Conservation (phyloP, 2,888 invertebrate species). For the Heliconius ismenius region DNA sequence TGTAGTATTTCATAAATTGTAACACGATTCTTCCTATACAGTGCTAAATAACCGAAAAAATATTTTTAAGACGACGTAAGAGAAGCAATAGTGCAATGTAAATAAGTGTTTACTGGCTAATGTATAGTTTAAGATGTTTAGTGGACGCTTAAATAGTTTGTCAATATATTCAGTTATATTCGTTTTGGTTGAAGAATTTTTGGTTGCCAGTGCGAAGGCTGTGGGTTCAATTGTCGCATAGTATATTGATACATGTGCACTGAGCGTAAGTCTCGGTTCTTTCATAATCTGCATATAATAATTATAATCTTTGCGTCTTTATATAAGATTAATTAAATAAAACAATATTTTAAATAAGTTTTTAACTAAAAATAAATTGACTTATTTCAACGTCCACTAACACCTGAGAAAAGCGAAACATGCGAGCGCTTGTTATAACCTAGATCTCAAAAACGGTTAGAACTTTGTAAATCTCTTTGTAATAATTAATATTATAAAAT, state of each 20-base stretch:
- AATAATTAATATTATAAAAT: slow-evolving; percentile 1
- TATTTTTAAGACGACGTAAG: slow-evolving; percentile 47
- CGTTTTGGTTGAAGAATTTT: not conserved
- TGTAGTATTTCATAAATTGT: slow-evolving; percentile 41
- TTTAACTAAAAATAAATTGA: not conserved
- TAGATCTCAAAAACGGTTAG: slow-evolving; percentile 21
- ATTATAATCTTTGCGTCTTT: not conserved
- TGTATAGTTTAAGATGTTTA: slow-evolving; percentile 43
- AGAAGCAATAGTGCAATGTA: slow-evolving; percentile 64
- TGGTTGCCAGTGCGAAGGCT: not conserved
- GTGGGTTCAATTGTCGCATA: not conserved
- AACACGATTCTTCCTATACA: slow-evolving; percentile 62
- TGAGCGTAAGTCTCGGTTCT: not conserved
- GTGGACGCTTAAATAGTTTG: not conserved
- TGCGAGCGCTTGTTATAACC: slow-evolving; percentile 38
- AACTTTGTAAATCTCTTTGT: slow-evolving; percentile 12
- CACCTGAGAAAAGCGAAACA: not conserved
- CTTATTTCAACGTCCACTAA: not conserved
- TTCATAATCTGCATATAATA: not conserved
- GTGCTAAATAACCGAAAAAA: slow-evolving; percentile 56
- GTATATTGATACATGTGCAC: not conserved
- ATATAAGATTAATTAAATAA: not conserved
- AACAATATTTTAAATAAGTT: not conserved
- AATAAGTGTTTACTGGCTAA: slow-evolving; percentile 57
- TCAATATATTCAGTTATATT: not conserved